Base-by-base conservation (phyloP, 2,888 invertebrate species). In the Congeria kusceri region DNA sequence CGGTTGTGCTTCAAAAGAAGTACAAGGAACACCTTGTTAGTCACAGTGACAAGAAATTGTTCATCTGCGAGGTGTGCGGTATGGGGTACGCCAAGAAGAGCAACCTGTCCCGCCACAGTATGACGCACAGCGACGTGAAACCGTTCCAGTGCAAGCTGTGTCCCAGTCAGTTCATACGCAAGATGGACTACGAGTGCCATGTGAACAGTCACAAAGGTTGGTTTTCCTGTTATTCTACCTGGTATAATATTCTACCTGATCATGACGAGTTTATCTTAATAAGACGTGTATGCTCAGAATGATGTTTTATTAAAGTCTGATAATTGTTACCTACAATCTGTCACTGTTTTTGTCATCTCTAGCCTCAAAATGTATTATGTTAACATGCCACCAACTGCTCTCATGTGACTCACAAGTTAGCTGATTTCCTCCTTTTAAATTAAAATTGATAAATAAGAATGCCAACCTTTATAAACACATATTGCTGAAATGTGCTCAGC, bases 41-140 rank as follows among this genome's bases (percentile, higher is more conserved):
- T 9, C 53, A 53, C n/a, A 53, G 23, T 9, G 53, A 25, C 25
- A 53, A 79, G 57, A 64, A 73, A 18, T 77, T 77, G 29, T 83
- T 68, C 49, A 65, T 83, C 2, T 83, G 83, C 72, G 83, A 83
- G 39, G 74, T 71, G 56, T 83, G 83, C 74, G 83, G 83, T 7
- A 77, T 77, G 29, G 63, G 74, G 20, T 83, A 79, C 62, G 77
- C 79, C 25, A 62, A 67, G 25, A 58, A 53, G 9, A 69, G 67
- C 29, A 79, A 74, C 20, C 71, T 83, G 28, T 66, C 58, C 5
- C 70, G 73, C 46, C 83, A 83, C 39, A 32, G 67, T 64, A 47
- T 80, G n/a, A 79, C 77, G 13, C 83, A 83, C 49, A 61, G 71
- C 18, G 79, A 74, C 27, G 66, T 74, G 29, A 83, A 83, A 25